phyloP scores from a whole-genome alignment of 2,113 vertebrate species.

The Gorsachius goisagi region DNA sequence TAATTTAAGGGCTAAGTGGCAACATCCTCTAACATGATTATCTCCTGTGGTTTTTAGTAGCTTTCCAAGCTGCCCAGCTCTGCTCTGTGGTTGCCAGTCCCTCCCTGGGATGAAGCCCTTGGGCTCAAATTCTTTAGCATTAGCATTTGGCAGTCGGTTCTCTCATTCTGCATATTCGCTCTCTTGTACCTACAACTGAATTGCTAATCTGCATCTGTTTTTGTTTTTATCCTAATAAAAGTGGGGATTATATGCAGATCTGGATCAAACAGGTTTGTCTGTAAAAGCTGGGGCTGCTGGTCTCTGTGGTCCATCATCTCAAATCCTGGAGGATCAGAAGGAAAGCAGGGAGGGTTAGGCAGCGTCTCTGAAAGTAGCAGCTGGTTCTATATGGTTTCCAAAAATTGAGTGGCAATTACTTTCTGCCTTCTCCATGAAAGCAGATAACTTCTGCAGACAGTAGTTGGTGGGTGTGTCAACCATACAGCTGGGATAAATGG shows the following conservation, averaged over 20 bases:
- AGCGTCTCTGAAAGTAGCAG: not conserved
- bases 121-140: conserved; percentile 31
- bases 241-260: not conserved
- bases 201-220: conserved; percentile 49
- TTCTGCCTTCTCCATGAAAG: not conserved
- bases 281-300: not conserved
- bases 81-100: not conserved
- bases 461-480: not conserved
- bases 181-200: conserved; percentile 5
- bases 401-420: not conserved
- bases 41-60: not conserved
- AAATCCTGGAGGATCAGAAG: not conserved
- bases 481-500: not conserved
- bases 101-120: not conserved
- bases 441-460: not conserved
- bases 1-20: not conserved
- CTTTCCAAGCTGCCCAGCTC: not conserved
- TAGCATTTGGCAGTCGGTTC: not conserved
- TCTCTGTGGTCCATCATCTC: not conserved
- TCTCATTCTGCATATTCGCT: not conserved
- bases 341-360: not conserved
- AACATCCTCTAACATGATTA: accelerated
- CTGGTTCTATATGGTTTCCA: not conserved
- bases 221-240: conserved; percentile 32
- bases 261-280: conserved; percentile 19